phyloP scores from a whole-genome alignment of 2,888 invertebrate species.

The Microctonus hyperodae region DNA sequence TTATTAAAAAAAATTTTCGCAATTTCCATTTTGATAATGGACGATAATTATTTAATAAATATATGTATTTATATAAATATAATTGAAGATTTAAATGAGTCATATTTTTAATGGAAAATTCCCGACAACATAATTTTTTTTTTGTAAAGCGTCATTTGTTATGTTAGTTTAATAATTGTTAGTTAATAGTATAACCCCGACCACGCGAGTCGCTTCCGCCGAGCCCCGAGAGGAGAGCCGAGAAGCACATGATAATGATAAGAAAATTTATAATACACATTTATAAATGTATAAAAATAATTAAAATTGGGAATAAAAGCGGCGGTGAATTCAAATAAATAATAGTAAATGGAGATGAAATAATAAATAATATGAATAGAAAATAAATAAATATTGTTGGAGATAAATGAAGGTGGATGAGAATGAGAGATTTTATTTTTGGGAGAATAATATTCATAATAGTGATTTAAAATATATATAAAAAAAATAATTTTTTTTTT shows the following conservation, averaged over 20 bases:
- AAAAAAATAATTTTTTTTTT: too few species aligned
- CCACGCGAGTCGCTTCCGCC: slow-evolving; percentile 63
- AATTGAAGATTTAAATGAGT: too few species aligned
- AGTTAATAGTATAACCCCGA: slow-evolving; percentile 55
- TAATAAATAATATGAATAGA: neutral
- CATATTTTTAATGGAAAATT: neutral
- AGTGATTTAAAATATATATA: slow-evolving; percentile 8
- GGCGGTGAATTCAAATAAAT: neutral
- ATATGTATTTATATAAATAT: too few species aligned
- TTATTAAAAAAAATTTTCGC: neutral
- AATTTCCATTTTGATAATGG: too few species aligned
- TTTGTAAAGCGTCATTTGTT: slow-evolving; percentile 46
- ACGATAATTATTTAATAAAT: too few species aligned
- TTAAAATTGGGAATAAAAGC: neutral
- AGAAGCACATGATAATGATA: slow-evolving; percentile 55
- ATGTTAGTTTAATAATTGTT: slow-evolving; percentile 54
- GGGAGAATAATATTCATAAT: neutral
- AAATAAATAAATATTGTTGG: neutral
- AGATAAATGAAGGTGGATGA: neutral
- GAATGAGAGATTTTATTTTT: neutral
- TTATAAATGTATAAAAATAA: neutral
- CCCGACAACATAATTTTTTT: slow-evolving; percentile 39
- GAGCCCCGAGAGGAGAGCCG: slow-evolving; percentile 64
- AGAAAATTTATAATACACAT: neutral
- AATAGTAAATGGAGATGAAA: neutral